Conservation (phyloP, 2,797 vertebrate genomes). For the Myotis myotis region DNA sequence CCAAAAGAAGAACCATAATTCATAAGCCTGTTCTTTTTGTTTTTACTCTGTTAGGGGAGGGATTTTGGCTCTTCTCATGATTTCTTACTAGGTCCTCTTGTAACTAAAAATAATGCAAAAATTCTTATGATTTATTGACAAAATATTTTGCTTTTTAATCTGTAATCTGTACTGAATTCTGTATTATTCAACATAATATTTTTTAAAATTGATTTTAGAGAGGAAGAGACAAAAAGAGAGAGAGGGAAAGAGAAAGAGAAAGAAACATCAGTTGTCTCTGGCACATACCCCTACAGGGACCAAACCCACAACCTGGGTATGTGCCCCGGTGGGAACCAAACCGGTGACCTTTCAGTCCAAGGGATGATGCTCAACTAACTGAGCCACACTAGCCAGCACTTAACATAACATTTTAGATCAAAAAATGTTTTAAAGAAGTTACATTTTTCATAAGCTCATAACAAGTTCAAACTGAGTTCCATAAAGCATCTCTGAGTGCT, state of each 20-base stretch:
- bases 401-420: background rate
- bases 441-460: background rate
- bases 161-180: background rate
- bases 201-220: background rate
- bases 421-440: background rate
- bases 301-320: background rate
- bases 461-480: background rate
- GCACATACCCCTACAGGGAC: background rate
- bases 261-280: background rate
- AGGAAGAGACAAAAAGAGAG: too few species aligned
- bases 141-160: conserved; percentile 14
- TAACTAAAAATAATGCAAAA: background rate
- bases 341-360: background rate
- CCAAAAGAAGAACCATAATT: background rate
- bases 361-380: background rate
- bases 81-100: background rate
- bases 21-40: background rate
- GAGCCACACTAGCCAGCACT: background rate
- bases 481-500: background rate
- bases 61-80: background rate
- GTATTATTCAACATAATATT: background rate
- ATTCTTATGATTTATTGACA: background rate
- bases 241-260: too few species aligned
- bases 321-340: background rate
- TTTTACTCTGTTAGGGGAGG: background rate